Evolutionary conservation across 2,113 vertebrate species (phyloP), one percentile per base, ranked within the genome.

Genomic region (Podocnemis expansa): DNA sequence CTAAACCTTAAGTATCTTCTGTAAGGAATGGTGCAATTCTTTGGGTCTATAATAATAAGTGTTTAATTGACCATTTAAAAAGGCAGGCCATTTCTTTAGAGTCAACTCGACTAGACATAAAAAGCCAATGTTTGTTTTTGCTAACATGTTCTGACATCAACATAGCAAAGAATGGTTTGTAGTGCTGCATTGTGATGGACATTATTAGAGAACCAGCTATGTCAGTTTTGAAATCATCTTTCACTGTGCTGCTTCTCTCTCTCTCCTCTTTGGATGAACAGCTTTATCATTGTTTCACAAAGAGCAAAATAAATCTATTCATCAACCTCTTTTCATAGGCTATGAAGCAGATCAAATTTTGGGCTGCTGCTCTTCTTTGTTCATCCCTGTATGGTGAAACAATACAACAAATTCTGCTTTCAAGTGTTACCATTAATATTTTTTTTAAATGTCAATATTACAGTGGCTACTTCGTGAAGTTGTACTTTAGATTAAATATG

Each of bases 41-140:
- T 78, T 54, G 8, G 5, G 21, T 96, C 31, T 34, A 79, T 93
- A 92, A 95, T 94, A 70, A 29, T 93, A 96, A 95, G 54, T 91
- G 84, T 93, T 96, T 96, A 97, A 96, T 54, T 92, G 94, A 92
- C 60, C 56, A 93, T 96, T 96, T 95, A 89, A 97, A 96, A 94
- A 89, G 34, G 49, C 52, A 92, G 6, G 31, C 67, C 45, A 95
- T 93, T 97, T 97, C 12, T 93, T 96, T 95, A 55, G 82, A 75
- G 78, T 85, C 55, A 96, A 89, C 45, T 78, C 90, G 88, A 51
- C n/a, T 76, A 93, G 89, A 93, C 17, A 49, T 5, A 79, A 67
- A 22, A 91, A 92, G 43, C 1, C 13, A 91, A 84, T 43, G 4
- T 55, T 93, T 91, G 10, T 38, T 88, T 85, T 60, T 84, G 70